A percentile compares a stretch with the other conserved stretches of the same genome.
These are phyloP conservation scores for Phrynocephalus guinanensis DNA, from an alignment of 2,797 vertebrate genomes.

Conservation along the genomic window DNA sequence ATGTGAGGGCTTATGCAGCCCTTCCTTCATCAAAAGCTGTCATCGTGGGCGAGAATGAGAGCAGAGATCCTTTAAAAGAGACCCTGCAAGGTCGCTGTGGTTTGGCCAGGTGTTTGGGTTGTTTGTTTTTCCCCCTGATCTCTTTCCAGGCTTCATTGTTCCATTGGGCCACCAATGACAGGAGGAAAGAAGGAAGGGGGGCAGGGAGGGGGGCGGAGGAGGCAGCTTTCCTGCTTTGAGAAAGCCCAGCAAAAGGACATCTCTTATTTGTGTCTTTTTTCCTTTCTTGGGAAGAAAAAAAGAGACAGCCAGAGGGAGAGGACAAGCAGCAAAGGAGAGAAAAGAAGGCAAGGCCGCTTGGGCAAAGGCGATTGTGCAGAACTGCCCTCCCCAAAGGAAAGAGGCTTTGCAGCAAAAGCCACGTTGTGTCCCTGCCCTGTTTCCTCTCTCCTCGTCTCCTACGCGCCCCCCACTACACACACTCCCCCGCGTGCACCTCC, in stretches of 20 bases:
- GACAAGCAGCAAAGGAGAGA: neutral
- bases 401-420: conserved; percentile 23
- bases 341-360: neutral
- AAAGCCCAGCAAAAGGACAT: neutral
- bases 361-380: conserved; percentile 11
- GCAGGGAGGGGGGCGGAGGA: neutral
- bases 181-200: neutral
- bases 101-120: conserved; percentile 36
- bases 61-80: conserved; percentile 6
- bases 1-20: neutral
- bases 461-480: too few relatives aligned
- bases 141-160: conserved; percentile 43
- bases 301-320: neutral
- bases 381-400: conserved; percentile 11
- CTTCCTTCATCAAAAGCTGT: neutral
- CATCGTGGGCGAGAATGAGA: neutral
- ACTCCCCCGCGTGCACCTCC: neutral
- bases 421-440: neutral
- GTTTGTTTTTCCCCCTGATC: conserved; percentile 15
- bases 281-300: neutral
- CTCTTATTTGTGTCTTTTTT: neutral
- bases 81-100: conserved; percentile 4
- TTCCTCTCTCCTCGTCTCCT: neutral
- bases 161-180: conserved; percentile 32
- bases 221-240: neutral